Evolutionary conservation across 2,113 vertebrate species (phyloP), one percentile per base, ranked within the genome.

Genomic region (Protobothrops flavoviridis): DNA sequence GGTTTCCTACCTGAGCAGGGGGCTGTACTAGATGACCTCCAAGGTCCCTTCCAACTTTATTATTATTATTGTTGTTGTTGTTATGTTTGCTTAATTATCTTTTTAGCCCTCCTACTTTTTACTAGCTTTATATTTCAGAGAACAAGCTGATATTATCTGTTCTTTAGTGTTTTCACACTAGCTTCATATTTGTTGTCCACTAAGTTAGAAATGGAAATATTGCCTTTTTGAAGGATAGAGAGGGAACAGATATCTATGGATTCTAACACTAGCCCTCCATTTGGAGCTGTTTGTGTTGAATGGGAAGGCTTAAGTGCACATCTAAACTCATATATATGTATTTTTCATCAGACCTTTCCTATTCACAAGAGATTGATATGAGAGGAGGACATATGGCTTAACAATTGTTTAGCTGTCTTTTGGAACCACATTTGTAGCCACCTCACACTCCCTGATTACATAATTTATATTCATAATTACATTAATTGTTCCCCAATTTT

Each of bases 401-500:
- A 69, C 64, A 15, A 69, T 74, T 64, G 26, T 64, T 87, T 50
- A 52, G 43, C 24, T 50, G 24, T 87, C 26, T 87, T 15, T 50
- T 87, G 86, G 15, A 81, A 39, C 33, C 69, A 43, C 69, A 81
- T 39, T 81, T 81, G 69, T 81, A 39, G 6, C 17, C 6, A 15
- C 29, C 4, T 87, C 13, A 29, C 50, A 29, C 10, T 87, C 17
- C 26, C 48, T 59, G 39, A 48, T 57, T 85, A n/a, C 2, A 57
- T 4, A 90, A 23, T 0, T 92, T 91, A 1, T 20, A 93, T 92
- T 86, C 92, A 92, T 24, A 45, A 11, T 92, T 94, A 39, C 0
- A 4, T 53, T 91, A 9, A 48, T 90, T 74, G 90, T 89, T 55
- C 87, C 91, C 1, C 52, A 95, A 85, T 94, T 87, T 94, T 87